These are phyloP conservation scores for Sitobion miscanthi DNA, from an alignment of 1,140 invertebrate species.

Conservation along the genomic window DNA sequence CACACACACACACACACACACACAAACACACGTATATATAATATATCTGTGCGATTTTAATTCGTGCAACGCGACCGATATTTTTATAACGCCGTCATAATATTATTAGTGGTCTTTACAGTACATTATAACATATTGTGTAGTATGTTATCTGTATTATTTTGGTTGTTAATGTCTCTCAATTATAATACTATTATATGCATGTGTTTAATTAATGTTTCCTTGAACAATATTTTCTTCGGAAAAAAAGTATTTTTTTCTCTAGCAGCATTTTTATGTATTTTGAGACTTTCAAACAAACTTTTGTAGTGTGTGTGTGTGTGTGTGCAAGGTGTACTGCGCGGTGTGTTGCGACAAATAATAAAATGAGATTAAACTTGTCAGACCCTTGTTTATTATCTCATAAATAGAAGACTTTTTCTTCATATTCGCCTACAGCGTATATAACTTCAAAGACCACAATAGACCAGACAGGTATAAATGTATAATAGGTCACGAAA, in stretches of 20 bases:
- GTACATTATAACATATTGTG: not conserved
- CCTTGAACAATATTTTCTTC: not conserved
- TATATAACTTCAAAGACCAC: slow-evolving; percentile 40
- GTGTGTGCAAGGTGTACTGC: not conserved
- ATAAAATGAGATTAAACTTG: slow-evolving; percentile 54
- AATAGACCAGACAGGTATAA: not conserved
- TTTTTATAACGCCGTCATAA: not conserved
- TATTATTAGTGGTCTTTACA: not conserved
- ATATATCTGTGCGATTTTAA: not conserved
- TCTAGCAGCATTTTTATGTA: not conserved
- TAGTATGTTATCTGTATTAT: not conserved
- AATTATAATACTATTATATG: not conserved
- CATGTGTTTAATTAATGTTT: not conserved
- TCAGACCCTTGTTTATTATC: slow-evolving; percentile 49
- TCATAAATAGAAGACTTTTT: slow-evolving; percentile 23
- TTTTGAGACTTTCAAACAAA: slow-evolving; percentile 39
- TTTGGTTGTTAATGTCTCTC: not conserved
- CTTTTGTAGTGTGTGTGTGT: not conserved
- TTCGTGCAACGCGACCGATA: not conserved
- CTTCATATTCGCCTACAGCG: not conserved
- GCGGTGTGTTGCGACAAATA: slow-evolving; percentile 17
- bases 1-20: too few relatives aligned
- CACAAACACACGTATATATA: not conserved
- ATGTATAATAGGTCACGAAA: slow-evolving; percentile 2
- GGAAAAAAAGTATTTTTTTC: not conserved